These are phyloP conservation scores for Amblyraja radiata DNA, from an alignment of 2,797 vertebrate species.

Conservation along the genomic window DNA sequence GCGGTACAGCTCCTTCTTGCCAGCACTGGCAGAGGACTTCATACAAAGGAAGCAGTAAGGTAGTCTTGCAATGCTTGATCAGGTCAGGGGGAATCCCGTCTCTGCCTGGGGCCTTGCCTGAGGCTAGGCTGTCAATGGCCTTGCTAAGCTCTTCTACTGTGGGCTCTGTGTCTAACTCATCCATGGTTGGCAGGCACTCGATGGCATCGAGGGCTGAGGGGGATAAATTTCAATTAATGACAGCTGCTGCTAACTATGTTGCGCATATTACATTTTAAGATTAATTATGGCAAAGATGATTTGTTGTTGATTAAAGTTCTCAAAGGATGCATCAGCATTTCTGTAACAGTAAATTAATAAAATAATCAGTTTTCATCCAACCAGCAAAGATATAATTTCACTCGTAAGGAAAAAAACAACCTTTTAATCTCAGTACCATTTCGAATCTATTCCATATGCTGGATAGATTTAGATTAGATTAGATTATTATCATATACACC, in stretches of 20 bases:
- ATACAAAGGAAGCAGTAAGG: too few relatives aligned
- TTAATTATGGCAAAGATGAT: not conserved
- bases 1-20: too few relatives aligned
- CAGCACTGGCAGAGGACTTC: too few relatives aligned
- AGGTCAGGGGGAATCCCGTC: too few relatives aligned
- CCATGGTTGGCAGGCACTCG: too few relatives aligned
- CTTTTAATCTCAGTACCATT: not conserved
- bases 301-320: not conserved
- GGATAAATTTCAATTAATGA: not conserved
- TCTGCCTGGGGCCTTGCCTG: too few relatives aligned
- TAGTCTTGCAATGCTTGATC: too few relatives aligned
- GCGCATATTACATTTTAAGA: not conserved
- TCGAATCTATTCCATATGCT: not conserved
- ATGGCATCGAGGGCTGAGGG: too few relatives aligned
- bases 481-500: too few relatives aligned
- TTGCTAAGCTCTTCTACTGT: too few relatives aligned
- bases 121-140: too few relatives aligned
- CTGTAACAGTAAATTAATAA: not conserved
- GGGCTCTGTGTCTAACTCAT: too few relatives aligned
- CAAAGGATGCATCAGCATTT: not conserved
- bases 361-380: not conserved
- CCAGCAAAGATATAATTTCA: not conserved
- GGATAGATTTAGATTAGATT: not conserved
- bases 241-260: not conserved
- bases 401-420: not conserved